Conservation (phyloP, 2,797 vertebrate genomes). For the Ceryle rudis region DNA sequence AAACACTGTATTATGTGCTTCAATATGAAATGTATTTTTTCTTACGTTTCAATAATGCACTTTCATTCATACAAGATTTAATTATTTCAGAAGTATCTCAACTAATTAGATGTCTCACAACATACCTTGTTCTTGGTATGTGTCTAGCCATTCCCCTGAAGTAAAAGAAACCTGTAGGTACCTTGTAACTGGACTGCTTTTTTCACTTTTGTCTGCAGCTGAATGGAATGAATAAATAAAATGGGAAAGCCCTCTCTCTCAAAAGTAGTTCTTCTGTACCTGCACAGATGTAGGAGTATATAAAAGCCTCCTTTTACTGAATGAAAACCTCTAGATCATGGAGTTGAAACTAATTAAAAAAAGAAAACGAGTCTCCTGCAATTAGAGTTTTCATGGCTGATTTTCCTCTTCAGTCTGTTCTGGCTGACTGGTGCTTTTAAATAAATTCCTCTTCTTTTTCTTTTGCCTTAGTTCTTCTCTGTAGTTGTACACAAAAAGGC, state of each 20-base stretch:
- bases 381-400: neutral
- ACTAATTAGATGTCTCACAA: neutral
- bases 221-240: neutral
- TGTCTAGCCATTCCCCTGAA: neutral
- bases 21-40: neutral
- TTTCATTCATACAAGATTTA: neutral
- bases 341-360: neutral
- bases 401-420: neutral
- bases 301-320: neutral
- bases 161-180: neutral
- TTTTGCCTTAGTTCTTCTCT: slow-evolving; percentile 88
- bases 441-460: slow-evolving; percentile 15
- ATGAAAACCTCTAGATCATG: neutral
- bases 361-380: neutral
- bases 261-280: neutral
- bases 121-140: neutral
- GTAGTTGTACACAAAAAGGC: slow-evolving; percentile 85
- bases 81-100: neutral
- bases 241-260: neutral
- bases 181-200: neutral
- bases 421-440: neutral
- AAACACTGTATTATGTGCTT: neutral
- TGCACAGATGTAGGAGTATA: neutral
- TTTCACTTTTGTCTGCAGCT: neutral
- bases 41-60: neutral